Base-by-base conservation (phyloP, 2,113 vertebrate species). In the Cephalophus harveyi region DNA sequence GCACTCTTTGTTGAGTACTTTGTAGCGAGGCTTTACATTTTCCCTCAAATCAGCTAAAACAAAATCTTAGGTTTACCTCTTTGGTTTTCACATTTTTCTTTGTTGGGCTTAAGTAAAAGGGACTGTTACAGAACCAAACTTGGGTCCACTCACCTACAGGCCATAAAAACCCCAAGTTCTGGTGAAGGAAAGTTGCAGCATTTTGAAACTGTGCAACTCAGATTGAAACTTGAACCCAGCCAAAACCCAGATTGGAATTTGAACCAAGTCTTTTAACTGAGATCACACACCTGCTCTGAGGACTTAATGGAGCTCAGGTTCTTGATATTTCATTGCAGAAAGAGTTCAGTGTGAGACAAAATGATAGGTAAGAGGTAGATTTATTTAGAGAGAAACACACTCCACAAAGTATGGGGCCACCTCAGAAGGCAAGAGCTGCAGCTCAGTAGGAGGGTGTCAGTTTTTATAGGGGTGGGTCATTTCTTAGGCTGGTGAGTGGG, bases 11-110 rank as follows among this genome's bases (percentile, higher is more conserved):
- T 43, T 76, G 71, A 76, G 21, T 76, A 13, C 36, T 76, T 76
- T 76, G 36, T 43, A 23, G 12, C 30, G 5, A 81, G 46, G 28
- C 30, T 81, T 81, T 28, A 21, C 28, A 21, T 50, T 81, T 48
- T 50, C 57, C 30, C 82, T 93, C 28, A 15, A 4, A 7, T 57
- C 14, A 57, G 13, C 81, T 71, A 59, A 96, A 93, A 89, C 4
- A 71, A 52, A 81, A 84, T 91, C 46, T 50, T 48, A 57, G 46
- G 62, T 84, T 89, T 82, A 27, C 55, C 46, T 59, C 30, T 71
- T 93, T 52, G 13, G 55, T 95, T 94, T 92, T 92, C 78, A 89
- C 16, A 17, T 64, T 93, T 89, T 95, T 82, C 83, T 83, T 82
- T 4, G 1, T 16, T 86, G 59, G 95, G n/a, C 60, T 79, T 83